Evolutionary conservation across 2,888 invertebrate species (phyloP).

Genomic region (Pachliopta kotzebuea): DNA sequence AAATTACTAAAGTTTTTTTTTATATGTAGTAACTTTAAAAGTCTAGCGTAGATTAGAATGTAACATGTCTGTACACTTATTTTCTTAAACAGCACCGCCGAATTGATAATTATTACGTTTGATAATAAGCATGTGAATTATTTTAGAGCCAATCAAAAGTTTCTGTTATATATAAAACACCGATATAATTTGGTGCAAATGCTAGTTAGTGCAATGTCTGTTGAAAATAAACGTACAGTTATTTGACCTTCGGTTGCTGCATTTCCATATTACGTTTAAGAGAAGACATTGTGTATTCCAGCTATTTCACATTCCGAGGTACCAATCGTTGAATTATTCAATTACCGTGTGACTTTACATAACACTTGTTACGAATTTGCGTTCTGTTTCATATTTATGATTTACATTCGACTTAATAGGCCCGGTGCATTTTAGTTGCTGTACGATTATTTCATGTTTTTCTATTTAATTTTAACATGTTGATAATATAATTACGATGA

Average conservation of each 20-base stretch:
- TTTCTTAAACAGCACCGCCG: too few relatives aligned
- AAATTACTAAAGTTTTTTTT: too few relatives aligned
- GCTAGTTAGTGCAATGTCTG: not conserved
- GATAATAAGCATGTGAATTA: too few relatives aligned
- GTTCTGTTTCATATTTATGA: constrained; percentile 26
- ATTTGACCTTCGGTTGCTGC: not conserved
- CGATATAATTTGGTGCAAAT: too few relatives aligned
- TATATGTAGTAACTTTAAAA: too few relatives aligned
- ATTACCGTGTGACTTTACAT: constrained; percentile 43
- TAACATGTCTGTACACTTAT: too few relatives aligned
- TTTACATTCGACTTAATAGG: not conserved
- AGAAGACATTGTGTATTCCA: constrained; percentile 39
- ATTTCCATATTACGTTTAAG: constrained; percentile 18
- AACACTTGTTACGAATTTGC: constrained; percentile 40
- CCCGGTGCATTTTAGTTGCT: constrained; percentile 3
- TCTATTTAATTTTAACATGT: not conserved
- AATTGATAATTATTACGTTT: too few relatives aligned
- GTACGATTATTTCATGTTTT: not conserved
- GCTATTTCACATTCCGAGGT: constrained; percentile 48
- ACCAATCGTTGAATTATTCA: constrained; percentile 53
- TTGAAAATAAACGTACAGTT: not conserved
- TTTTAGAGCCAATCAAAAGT: too few relatives aligned
- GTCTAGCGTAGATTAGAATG: too few relatives aligned
- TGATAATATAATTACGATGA: not conserved
- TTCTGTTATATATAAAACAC: too few relatives aligned